Base-by-base conservation (phyloP, 2,797 vertebrate species). In the Oreochromis mossambicus region DNA sequence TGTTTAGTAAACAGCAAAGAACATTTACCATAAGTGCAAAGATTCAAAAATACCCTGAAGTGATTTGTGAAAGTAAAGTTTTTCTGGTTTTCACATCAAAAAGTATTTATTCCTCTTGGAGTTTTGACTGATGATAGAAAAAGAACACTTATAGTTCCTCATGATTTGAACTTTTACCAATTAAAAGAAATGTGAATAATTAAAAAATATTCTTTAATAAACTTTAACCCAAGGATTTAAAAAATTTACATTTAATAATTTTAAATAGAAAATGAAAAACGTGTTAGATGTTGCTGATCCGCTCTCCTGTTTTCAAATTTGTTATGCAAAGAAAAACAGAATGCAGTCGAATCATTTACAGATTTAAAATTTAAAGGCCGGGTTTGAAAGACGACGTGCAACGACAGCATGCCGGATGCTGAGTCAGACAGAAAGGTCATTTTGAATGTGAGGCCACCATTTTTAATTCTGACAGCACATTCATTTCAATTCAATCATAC, bases 361-460 rank as follows among this genome's bases (percentile, higher is more conserved):
- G 41, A 1, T 0, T 46, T 70, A 1, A 70, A 15, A 70, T 70
- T 17, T 46, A 11, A 70, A 70, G 8, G 0, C 2, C 2, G 0
- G 2, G 8, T 70, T 70, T 46, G 21, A 70, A 15, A 0, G 1
- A 17, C 15, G 6, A 0, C 0, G 9, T 0, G 41, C 68, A 19
- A 10, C 43, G 41, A 5, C 24, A 1, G 1, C 21, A 2, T 24
- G 7, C 8, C 1, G 5, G 8, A 5, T 29, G 41, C 10, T 48
- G 24, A 29, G 41, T 29, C 15, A 17, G 41, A 17, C 8, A 15
- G 24, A 26, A 29, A 46, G 21, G 8, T 70, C 21, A 46, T 46
- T 70, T 17, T 29, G 8, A 70, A 70, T 11, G 24, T 5, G 41
- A 70, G 14, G 66, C 1, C 21, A 46, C 5, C 36, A 15, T 36